Evolutionary conservation across 2,888 invertebrate species (phyloP).

Genomic region (Ectobius pallidus): DNA sequence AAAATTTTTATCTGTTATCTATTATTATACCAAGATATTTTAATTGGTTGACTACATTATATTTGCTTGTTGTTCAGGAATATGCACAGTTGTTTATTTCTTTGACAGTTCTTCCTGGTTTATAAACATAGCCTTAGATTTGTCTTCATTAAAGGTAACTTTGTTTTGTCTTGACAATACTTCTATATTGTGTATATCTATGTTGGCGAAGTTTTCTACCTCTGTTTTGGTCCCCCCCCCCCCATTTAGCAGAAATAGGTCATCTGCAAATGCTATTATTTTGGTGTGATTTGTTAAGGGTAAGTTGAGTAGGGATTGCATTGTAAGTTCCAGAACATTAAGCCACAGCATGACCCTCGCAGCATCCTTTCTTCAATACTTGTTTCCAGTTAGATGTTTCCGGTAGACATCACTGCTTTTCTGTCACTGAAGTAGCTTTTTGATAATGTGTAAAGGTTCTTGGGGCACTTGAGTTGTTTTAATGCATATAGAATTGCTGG

Average conservation of each 20-base stretch:
- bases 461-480: neutral
- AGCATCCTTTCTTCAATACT: neutral
- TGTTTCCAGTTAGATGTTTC: neutral
- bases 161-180: neutral
- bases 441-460: conserved; percentile 36
- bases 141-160: neutral
- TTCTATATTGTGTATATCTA: neutral
- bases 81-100: neutral
- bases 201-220: neutral
- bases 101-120: neutral
- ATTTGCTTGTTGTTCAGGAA: neutral
- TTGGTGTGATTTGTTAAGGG: neutral
- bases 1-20: neutral
- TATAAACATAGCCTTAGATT: neutral
- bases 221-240: neutral
- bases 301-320: neutral
- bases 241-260: neutral
- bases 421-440: neutral
- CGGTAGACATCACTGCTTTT: neutral
- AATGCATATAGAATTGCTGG: conserved; percentile 1
- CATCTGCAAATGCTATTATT: neutral
- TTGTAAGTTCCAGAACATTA: neutral
- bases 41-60: neutral
- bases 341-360: neutral
- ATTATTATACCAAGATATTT: neutral